These are phyloP conservation scores for Notospermus geniculatus DNA, from an alignment of 1,140 invertebrate genomes.

Conservation along the genomic window DNA sequence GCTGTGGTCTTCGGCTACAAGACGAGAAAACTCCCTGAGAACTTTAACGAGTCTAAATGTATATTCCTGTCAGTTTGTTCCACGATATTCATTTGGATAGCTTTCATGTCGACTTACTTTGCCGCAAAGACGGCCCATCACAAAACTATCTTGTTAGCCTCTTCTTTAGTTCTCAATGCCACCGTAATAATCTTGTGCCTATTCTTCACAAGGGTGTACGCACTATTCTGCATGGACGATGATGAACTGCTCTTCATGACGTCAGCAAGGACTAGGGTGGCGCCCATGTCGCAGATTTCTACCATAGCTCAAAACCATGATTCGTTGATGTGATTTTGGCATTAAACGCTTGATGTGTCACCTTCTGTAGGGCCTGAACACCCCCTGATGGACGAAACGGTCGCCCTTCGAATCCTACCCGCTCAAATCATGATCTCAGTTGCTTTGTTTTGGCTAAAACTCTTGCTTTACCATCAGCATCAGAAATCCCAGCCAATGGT, in stretches of 20 bases:
- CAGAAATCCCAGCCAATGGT: no score
- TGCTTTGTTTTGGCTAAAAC: no score
- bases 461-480: no score
- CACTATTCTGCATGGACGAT: slow-evolving; percentile 58
- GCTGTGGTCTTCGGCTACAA: slow-evolving; percentile 87
- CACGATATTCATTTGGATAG: slow-evolving; percentile 40
- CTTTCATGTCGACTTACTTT: slow-evolving; percentile 38
- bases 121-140: slow-evolving; percentile 25
- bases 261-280: no score
- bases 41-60: slow-evolving; percentile 40
- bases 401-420: no score
- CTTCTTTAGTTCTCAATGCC: slow-evolving; percentile 31
- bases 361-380: no score
- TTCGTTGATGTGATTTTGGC: no score
- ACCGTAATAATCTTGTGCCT: slow-evolving; percentile 27
- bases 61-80: slow-evolving; percentile 36
- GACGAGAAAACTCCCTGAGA: slow-evolving; percentile 37
- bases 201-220: slow-evolving; percentile 40
- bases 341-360: no score
- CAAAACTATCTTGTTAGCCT: slow-evolving; percentile 25
- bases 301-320: no score
- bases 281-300: no score
- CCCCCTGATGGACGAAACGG: no score
- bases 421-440: no score
- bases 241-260: background rate